Base-by-base conservation (phyloP, 2,113 vertebrate species). In the Miniopterus natalensis region DNA sequence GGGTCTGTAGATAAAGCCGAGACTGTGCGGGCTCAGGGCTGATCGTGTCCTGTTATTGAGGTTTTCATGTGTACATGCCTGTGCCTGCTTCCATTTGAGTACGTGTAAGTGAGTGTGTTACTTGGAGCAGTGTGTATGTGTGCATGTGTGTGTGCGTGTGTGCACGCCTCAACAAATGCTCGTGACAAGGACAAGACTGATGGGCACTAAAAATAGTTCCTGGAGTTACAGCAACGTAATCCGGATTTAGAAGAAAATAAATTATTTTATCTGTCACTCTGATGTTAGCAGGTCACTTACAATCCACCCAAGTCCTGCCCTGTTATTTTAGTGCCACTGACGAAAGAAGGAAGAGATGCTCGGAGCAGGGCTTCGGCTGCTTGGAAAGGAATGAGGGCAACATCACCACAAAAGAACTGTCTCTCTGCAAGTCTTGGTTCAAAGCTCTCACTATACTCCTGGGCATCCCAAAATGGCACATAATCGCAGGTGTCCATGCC, bases 241-340 rank as follows among this genome's bases (percentile, higher is more conserved):
- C 96, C 78, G 92, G 97, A 97, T 97, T 97, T 97, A 94, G 91
- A 96, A 97, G 97, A 94, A 98, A 97, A 97, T 94, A 89, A 97
- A 97, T 89, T 88, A 96, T 92, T 96, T 92, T 83, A 96, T 96
- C 96, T 96, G 94, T 97, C 88, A 73, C 59, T 88, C 77, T 84
- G 83, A 95, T 96, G 95, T 96, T 92, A 95, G 93, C 91, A 92
- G 97, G 97, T 97, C 95, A 90, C 94, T 96, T 49, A 79, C 91
- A 93, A 92, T 87, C 96, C 45, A 81, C 85, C 88, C 51, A 55
- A 71, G 53, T 94, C 94, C 66, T 4, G 14, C 74, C 57, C 94
- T 91, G 57, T 71, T 91, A 92, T 63, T 85, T 91, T 45, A 87
- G 75, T 66, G 65, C 59, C 80, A 31, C 7, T 11, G 59, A 95